phyloP scores from a whole-genome alignment of 2,888 invertebrate genomes.

The Folsomia candida region DNA sequence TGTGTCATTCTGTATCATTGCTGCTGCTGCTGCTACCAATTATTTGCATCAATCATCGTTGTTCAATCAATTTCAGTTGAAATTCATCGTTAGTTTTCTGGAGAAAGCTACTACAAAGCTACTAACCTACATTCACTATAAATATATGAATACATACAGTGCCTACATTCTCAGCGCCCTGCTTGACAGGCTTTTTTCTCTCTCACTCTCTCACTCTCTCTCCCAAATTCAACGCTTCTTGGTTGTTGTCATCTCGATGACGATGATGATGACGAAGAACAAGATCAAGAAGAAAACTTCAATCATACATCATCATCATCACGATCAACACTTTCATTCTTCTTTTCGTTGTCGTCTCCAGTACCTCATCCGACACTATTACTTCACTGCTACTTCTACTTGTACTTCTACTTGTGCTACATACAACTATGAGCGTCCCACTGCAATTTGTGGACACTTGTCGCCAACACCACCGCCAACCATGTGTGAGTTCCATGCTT shows the following conservation, averaged over 20 bases:
- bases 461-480: too few species aligned
- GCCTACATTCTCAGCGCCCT: conserved; percentile 18
- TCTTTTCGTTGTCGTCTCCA: neutral
- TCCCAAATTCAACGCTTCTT: neutral
- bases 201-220: neutral
- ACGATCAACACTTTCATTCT: too few species aligned
- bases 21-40: neutral
- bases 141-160: conserved; percentile 7
- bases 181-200: conserved; percentile 16
- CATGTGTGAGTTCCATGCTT: neutral
- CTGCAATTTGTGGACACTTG: too few species aligned
- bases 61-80: neutral
- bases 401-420: too few species aligned
- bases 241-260: too few species aligned
- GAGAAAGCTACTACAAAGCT: neutral
- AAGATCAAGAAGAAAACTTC: too few species aligned
- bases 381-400: too few species aligned
- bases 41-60: neutral
- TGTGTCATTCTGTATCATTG: neutral
- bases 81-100: neutral
- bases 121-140: neutral
- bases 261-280: neutral
- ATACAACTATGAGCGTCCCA: too few species aligned
- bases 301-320: too few species aligned
- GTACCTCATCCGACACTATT: neutral